These are phyloP conservation scores for Euura lappo DNA, from an alignment of 1,140 invertebrate species.

Conservation along the genomic window DNA sequence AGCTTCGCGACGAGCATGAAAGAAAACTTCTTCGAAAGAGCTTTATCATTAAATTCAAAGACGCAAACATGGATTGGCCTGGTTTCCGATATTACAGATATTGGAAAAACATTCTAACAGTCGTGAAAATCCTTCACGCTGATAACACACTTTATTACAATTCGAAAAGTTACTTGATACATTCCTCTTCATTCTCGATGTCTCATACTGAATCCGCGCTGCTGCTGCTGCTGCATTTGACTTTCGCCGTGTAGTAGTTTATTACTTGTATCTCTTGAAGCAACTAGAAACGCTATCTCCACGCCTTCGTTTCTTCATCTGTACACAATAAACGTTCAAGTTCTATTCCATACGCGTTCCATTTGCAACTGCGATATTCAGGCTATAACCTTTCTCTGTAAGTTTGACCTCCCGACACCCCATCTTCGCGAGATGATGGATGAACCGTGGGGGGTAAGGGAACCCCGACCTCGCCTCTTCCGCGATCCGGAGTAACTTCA, in stretches of 20 bases:
- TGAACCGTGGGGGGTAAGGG: not conserved
- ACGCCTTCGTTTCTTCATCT: not conserved
- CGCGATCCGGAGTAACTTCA: not conserved
- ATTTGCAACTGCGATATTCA: not conserved
- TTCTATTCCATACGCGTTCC: not conserved
- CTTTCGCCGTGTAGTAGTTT: too few species aligned
- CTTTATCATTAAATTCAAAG: not conserved
- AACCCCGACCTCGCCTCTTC: not conserved
- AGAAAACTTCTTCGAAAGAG: not conserved
- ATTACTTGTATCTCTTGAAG: too few species aligned
- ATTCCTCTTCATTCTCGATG: too few species aligned
- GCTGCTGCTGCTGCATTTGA: too few species aligned
- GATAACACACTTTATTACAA: not conserved
- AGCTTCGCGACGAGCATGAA: not conserved
- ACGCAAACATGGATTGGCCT: not conserved
- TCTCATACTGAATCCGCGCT: too few species aligned
- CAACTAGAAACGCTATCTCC: not conserved
- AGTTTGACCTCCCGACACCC: not conserved
- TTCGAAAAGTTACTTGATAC: not conserved
- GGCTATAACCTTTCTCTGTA: slow-evolving; percentile 4
- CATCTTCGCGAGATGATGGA: not conserved
- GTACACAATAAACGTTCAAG: not conserved
- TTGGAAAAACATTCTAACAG: not conserved
- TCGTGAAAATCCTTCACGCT: too few species aligned
- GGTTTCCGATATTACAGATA: not conserved